A percentile compares a stretch with the other conserved stretches of the same genome.
phyloP scores from a whole-genome alignment of 1,140 invertebrate species.

The Pentalonia nigronervosa region DNA sequence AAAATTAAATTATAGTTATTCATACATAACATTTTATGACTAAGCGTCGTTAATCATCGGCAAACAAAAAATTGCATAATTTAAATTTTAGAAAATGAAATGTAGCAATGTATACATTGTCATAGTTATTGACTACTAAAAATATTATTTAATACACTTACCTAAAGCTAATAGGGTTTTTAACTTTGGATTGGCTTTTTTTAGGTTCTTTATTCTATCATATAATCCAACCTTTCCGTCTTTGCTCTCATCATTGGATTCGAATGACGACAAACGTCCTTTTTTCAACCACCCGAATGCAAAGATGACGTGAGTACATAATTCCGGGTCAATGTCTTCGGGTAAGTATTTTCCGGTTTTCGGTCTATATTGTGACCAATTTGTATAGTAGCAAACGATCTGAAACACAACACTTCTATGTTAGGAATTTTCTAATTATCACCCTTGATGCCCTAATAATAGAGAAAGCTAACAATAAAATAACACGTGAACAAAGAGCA shows the following conservation, averaged over 20 bases:
- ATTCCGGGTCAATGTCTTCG: constrained; percentile 92
- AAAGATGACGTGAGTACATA: constrained; percentile 96
- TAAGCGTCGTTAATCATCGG: background rate
- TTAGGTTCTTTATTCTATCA: constrained; percentile 81
- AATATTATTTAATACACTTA: constrained; percentile 66
- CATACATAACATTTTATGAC: background rate
- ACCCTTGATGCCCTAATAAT: background rate
- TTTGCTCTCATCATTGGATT: constrained; percentile 91
- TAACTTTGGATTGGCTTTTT: constrained; percentile 87
- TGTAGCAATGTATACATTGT: background rate
- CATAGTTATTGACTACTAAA: background rate
- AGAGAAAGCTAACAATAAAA: constrained; percentile 17
- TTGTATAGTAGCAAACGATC: constrained; percentile 95
- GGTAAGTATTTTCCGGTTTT: constrained; percentile 93
- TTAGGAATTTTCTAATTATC: constrained; percentile 19
- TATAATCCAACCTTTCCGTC: constrained; percentile 90
- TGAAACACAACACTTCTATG: constrained; percentile 64
- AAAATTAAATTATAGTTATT: background rate
- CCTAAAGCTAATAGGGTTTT: constrained; percentile 90
- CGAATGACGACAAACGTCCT: constrained; percentile 88
- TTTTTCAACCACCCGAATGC: constrained; percentile 97
- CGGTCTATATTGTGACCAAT: constrained; percentile 95
- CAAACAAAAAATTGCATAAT: background rate
- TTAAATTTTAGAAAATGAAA: background rate
- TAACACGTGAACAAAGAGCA: background rate